These are phyloP conservation scores for Mermis nigrescens DNA, from an alignment of 2,888 invertebrate genomes.

Conservation along the genomic window DNA sequence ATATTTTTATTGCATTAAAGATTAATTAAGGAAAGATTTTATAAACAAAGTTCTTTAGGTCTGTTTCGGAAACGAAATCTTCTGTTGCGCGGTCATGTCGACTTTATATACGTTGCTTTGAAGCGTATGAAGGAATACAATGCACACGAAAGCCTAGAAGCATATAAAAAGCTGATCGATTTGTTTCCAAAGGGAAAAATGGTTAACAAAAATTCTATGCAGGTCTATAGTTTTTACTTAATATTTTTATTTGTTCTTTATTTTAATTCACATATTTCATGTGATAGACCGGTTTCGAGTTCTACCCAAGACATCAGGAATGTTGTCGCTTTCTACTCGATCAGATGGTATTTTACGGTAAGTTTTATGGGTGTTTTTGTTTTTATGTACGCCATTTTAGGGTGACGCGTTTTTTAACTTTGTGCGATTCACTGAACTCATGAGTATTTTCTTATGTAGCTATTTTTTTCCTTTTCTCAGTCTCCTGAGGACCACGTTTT, in stretches of 20 bases:
- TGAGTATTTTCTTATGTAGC: no score
- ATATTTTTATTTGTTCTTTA: constrained; percentile 8
- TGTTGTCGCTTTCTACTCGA: constrained; percentile 70
- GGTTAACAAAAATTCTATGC: constrained; percentile 49
- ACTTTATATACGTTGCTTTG: constrained; percentile 77
- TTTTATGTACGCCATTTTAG: background rate
- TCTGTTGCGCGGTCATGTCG: constrained; percentile 63
- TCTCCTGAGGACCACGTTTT: no score
- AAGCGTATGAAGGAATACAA: constrained; percentile 70
- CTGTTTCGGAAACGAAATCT: constrained; percentile 50
- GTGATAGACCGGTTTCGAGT: constrained; percentile 67
- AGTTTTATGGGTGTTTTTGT: background rate
- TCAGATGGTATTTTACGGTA: constrained; percentile 58
- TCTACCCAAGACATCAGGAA: constrained; percentile 86
- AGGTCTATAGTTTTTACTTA: constrained; percentile 18
- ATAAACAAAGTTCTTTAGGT: constrained; percentile 30
- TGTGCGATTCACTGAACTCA: no score
- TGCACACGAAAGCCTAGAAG: constrained; percentile 50
- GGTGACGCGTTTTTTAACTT: no score
- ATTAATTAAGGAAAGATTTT: background rate
- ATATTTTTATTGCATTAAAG: no score
- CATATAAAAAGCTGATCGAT: constrained; percentile 33
- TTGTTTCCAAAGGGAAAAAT: constrained; percentile 53
- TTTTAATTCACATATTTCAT: constrained; percentile 6
- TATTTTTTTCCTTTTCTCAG: no score